These are phyloP conservation scores for Peromyscus aztecus DNA, from an alignment of 2,797 vertebrate species.

Conservation along the genomic window DNA sequence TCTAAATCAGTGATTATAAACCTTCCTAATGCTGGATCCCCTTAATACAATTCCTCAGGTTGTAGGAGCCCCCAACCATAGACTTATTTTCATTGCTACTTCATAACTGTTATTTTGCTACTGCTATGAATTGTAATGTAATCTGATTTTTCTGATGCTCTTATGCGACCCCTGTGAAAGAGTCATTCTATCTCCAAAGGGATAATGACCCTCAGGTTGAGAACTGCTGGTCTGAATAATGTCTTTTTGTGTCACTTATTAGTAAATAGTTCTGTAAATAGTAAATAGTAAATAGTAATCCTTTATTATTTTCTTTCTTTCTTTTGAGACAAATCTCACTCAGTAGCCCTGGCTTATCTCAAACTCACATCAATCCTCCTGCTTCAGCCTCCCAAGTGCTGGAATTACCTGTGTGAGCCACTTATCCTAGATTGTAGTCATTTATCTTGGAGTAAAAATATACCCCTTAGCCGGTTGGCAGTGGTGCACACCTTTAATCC, in stretches of 20 bases:
- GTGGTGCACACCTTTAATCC: no score
- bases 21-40: not conserved
- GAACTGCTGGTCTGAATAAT: not conserved
- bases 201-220: not conserved
- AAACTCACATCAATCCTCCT: not conserved
- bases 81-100: not conserved
- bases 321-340: not conserved
- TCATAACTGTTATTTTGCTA: not conserved
- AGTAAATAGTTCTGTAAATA: not conserved
- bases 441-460: conserved; percentile 12
- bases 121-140: not conserved
- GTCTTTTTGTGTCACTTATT: not conserved
- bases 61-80: not conserved
- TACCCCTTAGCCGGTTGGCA: not conserved
- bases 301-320: not conserved
- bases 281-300: not conserved
- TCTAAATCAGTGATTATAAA: not conserved
- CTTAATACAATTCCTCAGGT: not conserved
- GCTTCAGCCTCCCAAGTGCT: not conserved
- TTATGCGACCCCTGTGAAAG: no score
- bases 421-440: not conserved
- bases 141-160: not conserved
- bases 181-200: no score
- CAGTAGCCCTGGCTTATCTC: not conserved
- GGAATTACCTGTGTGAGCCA: not conserved